These are phyloP conservation scores for Eptatretus atami DNA, from an alignment of 2,797 vertebrate species.

Conservation along the genomic window DNA sequence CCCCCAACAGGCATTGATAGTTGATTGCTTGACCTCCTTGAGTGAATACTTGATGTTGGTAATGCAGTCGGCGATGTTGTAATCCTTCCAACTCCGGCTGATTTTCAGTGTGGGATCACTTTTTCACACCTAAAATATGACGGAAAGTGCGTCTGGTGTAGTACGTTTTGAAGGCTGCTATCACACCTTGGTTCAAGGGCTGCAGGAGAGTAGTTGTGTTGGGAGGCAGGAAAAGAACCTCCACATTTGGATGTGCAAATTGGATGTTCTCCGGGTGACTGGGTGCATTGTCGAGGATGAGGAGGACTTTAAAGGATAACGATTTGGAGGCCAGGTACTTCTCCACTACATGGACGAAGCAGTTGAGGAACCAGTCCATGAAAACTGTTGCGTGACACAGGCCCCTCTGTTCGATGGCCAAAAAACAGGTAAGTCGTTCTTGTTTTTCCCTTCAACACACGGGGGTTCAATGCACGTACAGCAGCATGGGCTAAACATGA, in stretches of 20 bases:
- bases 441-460: not conserved
- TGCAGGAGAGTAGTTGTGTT: not conserved
- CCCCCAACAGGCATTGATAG: not conserved
- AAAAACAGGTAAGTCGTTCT: not conserved
- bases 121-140: not conserved
- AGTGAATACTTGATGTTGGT: not conserved
- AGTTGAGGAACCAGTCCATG: not conserved
- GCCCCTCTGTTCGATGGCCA: not conserved
- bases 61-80: not conserved
- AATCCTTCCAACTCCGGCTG: not conserved
- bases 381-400: not conserved
- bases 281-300: conserved; percentile 3
- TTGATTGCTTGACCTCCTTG: not conserved
- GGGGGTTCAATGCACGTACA: not conserved
- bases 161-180: not conserved
- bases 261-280: not conserved
- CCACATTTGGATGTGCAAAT: not conserved
- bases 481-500: not conserved
- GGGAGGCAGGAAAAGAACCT: conserved; percentile 1
- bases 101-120: not conserved
- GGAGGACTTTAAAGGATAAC: not conserved
- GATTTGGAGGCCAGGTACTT: not conserved
- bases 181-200: not conserved
- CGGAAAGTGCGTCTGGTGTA: conserved; percentile 1
- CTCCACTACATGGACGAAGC: not conserved